Percentiles rank a stretch among this genome's conserved stretches.
Evolutionary conservation across 2,113 vertebrate species (phyloP).

Genomic region (Empidonax traillii): DNA sequence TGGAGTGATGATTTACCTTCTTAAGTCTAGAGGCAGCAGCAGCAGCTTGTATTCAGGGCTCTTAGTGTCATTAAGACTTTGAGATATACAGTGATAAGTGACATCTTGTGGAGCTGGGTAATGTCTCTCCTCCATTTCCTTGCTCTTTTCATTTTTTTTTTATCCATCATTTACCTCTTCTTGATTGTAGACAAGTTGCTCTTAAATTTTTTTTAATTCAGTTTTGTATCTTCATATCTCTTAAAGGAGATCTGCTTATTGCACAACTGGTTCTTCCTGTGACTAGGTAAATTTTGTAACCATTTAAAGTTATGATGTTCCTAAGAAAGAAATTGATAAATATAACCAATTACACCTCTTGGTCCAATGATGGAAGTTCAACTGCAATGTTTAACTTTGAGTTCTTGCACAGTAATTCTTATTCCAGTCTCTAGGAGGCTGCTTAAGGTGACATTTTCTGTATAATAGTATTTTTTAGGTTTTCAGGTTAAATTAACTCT

Average conservation of each 20-base stretch:
- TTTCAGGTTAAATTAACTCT: background rate
- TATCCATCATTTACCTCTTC: background rate
- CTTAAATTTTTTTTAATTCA: background rate
- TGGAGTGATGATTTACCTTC: background rate
- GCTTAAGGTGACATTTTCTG: background rate
- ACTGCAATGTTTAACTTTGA: background rate
- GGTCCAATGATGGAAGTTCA: background rate
- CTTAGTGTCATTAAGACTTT: background rate
- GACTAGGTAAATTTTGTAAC: background rate
- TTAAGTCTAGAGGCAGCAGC: background rate
- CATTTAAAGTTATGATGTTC: background rate
- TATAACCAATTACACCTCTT: accelerated
- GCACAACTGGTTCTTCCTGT: background rate
- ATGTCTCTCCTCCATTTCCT: background rate
- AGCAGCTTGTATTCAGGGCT: background rate
- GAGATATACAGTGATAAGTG: background rate
- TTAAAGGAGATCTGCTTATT: background rate
- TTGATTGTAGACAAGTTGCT: background rate
- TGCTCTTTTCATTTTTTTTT: background rate
- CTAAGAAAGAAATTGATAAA: background rate
- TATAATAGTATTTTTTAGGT: background rate
- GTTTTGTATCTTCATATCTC: background rate
- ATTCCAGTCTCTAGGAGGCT: background rate
- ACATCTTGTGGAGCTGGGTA: background rate
- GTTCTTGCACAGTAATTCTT: background rate